These are phyloP conservation scores for Novumbra hubbsi DNA, from an alignment of 2,797 vertebrate species.

Conservation along the genomic window DNA sequence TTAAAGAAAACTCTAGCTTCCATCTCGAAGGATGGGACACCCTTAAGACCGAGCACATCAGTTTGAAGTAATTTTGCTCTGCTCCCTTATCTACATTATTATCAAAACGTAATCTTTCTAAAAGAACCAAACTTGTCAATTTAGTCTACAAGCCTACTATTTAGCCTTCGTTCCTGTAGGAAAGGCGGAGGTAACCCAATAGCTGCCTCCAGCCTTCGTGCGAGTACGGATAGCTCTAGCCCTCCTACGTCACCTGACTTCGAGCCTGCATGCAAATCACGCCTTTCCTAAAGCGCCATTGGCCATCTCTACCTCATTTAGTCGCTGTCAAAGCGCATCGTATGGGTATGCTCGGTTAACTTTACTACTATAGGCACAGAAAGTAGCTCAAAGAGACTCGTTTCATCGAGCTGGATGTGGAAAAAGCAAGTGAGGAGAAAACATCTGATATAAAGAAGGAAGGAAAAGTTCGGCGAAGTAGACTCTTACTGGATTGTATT, in stretches of 20 bases:
- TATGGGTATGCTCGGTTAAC: conserved; percentile 73
- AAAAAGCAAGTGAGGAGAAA: conserved; percentile 26
- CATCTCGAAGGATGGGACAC: background rate
- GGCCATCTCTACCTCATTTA: conserved; percentile 84
- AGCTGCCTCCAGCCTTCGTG: background rate
- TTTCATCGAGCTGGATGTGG: conserved; percentile 24
- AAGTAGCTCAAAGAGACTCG: conserved; percentile 19
- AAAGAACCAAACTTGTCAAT: conserved; percentile 23
- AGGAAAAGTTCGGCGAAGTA: conserved; percentile 17
- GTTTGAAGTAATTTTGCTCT: background rate
- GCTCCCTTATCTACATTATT: background rate
- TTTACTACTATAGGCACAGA: conserved; percentile 23
- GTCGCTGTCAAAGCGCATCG: conserved; percentile 78
- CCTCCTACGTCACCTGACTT: conserved; percentile 82
- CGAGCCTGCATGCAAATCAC: conserved; percentile 84
- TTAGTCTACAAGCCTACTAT: conserved; percentile 13
- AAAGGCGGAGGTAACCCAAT: conserved; percentile 30
- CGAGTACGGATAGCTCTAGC: conserved; percentile 66
- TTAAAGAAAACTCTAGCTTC: too few relatives aligned
- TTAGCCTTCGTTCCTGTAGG: conserved; percentile 25
- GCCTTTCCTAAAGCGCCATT: conserved; percentile 78
- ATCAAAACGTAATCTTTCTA: conserved; percentile 1
- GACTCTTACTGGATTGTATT: conserved; percentile 42
- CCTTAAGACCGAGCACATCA: background rate
- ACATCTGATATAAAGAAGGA: conserved; percentile 24